Percentiles rank a stretch among this genome's conserved stretches.
Conservation (phyloP, 2,797 vertebrate genomes). For the Perodicticus potto region DNA sequence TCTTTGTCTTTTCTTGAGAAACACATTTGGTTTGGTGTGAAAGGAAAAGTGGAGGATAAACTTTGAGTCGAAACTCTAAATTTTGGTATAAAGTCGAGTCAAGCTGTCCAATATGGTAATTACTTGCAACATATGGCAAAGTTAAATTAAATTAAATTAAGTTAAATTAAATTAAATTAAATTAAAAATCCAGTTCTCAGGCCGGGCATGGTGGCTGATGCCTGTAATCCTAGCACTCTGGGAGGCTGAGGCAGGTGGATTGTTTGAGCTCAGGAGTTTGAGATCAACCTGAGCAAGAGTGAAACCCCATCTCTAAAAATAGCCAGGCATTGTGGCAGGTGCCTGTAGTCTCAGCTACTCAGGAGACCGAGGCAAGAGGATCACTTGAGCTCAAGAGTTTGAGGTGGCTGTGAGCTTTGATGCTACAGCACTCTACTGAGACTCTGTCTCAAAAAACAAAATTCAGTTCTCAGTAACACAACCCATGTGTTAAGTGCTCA, state of each 20-base stretch:
- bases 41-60: conserved; percentile 10
- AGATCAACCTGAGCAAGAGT: too few species aligned
- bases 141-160: not conserved
- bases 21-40: not conserved
- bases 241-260: too few species aligned
- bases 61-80: conserved; percentile 32
- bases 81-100: conserved; percentile 17
- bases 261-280: too few species aligned
- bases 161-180: not conserved
- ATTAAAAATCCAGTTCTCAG: not conserved
- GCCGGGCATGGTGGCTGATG: too few species aligned
- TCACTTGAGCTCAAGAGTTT: too few species aligned
- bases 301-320: too few species aligned
- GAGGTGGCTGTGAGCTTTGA: too few species aligned
- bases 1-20: not conserved
- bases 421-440: too few species aligned
- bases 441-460: not conserved
- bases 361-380: too few species aligned
- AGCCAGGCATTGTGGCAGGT: too few species aligned
- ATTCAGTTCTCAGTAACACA: not conserved
- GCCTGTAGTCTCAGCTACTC: too few species aligned
- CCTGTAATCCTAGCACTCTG: too few species aligned
- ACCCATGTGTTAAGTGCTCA: not conserved
- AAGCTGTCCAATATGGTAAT: not conserved
- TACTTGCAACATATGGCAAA: not conserved